Percentiles rank a stretch among this genome's conserved stretches.
Conservation (phyloP, 2,113 vertebrate species). For the Antechinus flavipes region DNA sequence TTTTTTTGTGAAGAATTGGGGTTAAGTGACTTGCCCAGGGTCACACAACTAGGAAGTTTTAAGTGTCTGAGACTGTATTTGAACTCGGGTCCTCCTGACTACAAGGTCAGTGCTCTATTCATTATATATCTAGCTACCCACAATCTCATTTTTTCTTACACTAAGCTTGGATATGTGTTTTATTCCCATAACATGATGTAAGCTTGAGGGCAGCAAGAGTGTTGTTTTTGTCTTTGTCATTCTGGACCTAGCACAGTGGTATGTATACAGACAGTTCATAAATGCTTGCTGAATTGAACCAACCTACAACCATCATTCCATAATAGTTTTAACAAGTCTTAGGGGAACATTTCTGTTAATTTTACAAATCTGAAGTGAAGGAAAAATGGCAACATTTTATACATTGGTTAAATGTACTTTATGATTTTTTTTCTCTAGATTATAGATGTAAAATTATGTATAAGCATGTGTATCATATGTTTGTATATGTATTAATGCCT, state of each 20-base stretch:
- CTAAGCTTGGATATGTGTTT: background rate
- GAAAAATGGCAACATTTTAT: conserved; percentile 48
- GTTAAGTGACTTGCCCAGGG: no score
- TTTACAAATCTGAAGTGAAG: conserved; percentile 5
- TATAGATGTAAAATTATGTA: background rate
- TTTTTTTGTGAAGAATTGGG: no score
- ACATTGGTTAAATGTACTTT: conserved; percentile 40
- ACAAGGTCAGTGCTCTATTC: no score
- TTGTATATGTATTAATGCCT: background rate
- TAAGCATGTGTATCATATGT: no score
- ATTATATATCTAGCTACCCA: no score
- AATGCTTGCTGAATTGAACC: conserved; percentile 22
- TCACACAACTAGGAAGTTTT: no score
- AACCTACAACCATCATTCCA: conserved; percentile 33
- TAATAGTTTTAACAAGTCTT: conserved; percentile 48
- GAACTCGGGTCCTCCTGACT: no score
- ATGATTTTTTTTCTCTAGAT: background rate
- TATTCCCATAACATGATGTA: background rate
- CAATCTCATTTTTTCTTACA: background rate
- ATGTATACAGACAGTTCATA: background rate
- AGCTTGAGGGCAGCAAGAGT: background rate
- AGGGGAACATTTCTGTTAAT: conserved; percentile 29
- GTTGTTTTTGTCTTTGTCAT: background rate
- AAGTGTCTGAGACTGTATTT: no score
- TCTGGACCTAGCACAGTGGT: background rate